A percentile compares a stretch with the other conserved stretches of the same genome.
These are phyloP conservation scores for Drosophila parthenogenetica DNA, from an alignment of 2,888 invertebrate genomes.

Conservation along the genomic window DNA sequence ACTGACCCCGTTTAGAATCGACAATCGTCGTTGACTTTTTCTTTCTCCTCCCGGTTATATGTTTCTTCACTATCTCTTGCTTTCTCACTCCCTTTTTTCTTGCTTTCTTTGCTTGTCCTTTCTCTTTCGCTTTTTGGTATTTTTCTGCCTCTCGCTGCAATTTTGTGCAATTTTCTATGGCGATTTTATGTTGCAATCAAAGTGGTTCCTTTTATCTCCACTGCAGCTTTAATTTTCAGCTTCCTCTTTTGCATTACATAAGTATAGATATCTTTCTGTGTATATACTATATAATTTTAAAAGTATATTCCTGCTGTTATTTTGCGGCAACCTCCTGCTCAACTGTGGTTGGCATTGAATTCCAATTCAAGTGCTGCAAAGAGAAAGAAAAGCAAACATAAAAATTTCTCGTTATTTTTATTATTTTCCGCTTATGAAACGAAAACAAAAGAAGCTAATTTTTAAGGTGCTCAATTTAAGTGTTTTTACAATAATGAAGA, in stretches of 20 bases:
- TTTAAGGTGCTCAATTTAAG: not conserved
- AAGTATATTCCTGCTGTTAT: slow-evolving; percentile 32
- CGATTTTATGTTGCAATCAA: slow-evolving; percentile 65
- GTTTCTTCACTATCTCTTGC: slow-evolving; percentile 10
- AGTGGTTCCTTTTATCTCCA: slow-evolving; percentile 48
- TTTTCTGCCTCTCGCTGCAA: slow-evolving; percentile 37
- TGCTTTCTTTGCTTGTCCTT: not conserved
- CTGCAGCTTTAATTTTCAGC: slow-evolving; percentile 44
- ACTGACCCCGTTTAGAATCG: slow-evolving; percentile 74
- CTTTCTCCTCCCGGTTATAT: slow-evolving; percentile 36
- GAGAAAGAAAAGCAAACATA: slow-evolving; percentile 5
- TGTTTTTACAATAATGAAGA: too few relatives aligned
- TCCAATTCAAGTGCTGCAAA: slow-evolving; percentile 41
- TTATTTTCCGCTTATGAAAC: slow-evolving; percentile 10
- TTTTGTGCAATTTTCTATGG: slow-evolving; percentile 71
- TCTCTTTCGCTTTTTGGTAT: not conserved
- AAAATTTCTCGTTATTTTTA: not conserved
- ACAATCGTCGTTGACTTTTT: slow-evolving; percentile 46
- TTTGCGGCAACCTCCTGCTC: slow-evolving; percentile 21
- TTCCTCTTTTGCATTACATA: slow-evolving; percentile 5
- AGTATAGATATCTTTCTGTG: not conserved
- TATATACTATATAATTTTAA: slow-evolving; percentile 9
- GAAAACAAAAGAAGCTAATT: not conserved
- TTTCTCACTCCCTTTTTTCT: not conserved
- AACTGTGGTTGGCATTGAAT: slow-evolving; percentile 33